Evolutionary conservation across 2,113 vertebrate species (phyloP).

Genomic region (Octodon degus): DNA sequence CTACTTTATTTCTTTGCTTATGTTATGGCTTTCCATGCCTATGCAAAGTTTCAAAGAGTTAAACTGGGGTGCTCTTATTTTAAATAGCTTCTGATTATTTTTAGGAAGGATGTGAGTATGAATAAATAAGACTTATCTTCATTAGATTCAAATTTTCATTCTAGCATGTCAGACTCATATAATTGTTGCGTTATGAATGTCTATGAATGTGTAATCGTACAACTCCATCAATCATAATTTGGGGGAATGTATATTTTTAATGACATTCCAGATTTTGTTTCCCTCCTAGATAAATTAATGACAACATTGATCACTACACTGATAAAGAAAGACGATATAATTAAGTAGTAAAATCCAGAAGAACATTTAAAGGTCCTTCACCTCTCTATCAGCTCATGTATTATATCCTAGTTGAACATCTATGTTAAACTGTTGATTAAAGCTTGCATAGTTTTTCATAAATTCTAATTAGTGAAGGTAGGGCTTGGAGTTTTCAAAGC

Average conservation of each 20-base stretch:
- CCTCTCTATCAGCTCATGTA: neutral
- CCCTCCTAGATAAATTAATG: neutral
- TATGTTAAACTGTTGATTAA: neutral
- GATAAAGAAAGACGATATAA: neutral
- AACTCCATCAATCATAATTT: neutral
- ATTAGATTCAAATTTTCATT: neutral
- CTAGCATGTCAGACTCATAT: neutral
- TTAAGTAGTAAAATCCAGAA: neutral
- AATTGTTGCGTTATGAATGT: neutral
- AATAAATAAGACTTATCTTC: neutral
- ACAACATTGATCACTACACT: neutral
- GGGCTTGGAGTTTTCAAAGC: constrained; percentile 32
- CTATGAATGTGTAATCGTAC: neutral
- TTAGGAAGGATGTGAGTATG: neutral
- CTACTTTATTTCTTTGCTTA: fast-evolving
- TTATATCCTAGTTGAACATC: neutral
- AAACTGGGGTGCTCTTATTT: neutral
- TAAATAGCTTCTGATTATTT: constrained; percentile 17
- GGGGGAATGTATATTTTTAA: constrained; percentile 18
- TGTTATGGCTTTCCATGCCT: neutral
- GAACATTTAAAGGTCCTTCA: constrained; percentile 1
- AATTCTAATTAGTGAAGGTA: neutral
- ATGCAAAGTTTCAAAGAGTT: neutral
- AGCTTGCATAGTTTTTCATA: neutral
- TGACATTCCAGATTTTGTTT: constrained; percentile 3